Evolutionary conservation across 2,888 invertebrate species (phyloP).

Genomic region (Meteorus colon): DNA sequence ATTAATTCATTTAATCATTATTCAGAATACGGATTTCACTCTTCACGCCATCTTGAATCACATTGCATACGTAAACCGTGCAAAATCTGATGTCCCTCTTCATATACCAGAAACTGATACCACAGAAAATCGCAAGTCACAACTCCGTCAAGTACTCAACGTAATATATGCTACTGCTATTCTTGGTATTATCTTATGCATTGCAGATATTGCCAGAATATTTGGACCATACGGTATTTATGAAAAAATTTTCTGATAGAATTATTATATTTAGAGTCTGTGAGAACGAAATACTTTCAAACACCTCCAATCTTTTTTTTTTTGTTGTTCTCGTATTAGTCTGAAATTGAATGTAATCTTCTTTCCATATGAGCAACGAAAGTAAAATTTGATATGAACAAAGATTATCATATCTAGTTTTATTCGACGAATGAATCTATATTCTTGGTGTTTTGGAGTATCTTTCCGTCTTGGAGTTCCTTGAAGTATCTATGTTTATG

Average conservation of each 20-base stretch:
- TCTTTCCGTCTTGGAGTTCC: too few species aligned
- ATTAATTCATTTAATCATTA: conserved; percentile 35
- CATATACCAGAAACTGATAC: conserved; percentile 67
- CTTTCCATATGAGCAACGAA: too few species aligned
- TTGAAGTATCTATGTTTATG: too few species aligned
- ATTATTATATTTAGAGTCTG: not conserved
- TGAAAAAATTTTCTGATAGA: not conserved
- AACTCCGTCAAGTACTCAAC: conserved; percentile 74
- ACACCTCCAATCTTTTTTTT: too few species aligned
- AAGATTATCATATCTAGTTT: too few species aligned
- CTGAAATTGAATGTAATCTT: too few species aligned
- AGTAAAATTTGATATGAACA: too few species aligned
- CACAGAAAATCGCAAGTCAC: conserved; percentile 67
- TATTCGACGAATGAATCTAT: too few species aligned
- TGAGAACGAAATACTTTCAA: too few species aligned
- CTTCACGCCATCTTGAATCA: conserved; percentile 76
- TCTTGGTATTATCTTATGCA: conserved; percentile 75
- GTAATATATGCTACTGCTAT: conserved; percentile 75
- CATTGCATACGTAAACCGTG: conserved; percentile 75
- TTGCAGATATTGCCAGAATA: conserved; percentile 74
- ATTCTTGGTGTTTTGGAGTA: too few species aligned
- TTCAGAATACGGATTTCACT: conserved; percentile 71
- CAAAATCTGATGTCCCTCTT: conserved; percentile 68
- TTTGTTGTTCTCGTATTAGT: too few species aligned
- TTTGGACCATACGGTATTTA: conserved; percentile 75